A percentile compares a stretch with the other conserved stretches of the same genome.
phyloP scores from a whole-genome alignment of 2,113 vertebrate species.

The Puntigrus tetrazona region DNA sequence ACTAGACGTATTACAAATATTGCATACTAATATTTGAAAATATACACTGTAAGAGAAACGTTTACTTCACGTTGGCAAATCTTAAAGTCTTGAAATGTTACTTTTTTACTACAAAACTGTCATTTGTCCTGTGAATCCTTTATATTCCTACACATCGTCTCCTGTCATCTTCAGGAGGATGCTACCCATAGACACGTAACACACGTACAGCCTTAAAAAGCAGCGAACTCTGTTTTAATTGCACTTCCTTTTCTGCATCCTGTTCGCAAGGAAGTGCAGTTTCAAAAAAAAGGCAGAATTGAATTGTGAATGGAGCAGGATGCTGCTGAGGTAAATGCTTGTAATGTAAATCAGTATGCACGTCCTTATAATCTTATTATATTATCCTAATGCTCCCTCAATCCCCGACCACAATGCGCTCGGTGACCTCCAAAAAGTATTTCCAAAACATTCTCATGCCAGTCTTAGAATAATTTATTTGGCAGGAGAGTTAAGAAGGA shows the following conservation, averaged over 20 bases:
- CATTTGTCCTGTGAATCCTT: not conserved
- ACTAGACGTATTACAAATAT: too few relatives aligned
- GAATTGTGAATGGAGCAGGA: slow-evolving; percentile 5
- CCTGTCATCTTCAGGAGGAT: not conserved
- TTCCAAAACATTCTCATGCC: slow-evolving; percentile 34
- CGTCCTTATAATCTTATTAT: slow-evolving; percentile 44
- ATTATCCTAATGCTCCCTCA: slow-evolving; percentile 36
- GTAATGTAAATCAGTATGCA: slow-evolving; percentile 21
- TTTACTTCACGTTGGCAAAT: too few relatives aligned
- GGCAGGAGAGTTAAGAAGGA: slow-evolving; percentile 34
- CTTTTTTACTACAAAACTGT: not conserved
- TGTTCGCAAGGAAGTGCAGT: not conserved
- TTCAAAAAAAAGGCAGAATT: slow-evolving; percentile 8
- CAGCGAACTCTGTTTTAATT: not conserved
- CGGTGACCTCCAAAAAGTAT: slow-evolving; percentile 46
- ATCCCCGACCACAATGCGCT: slow-evolving; percentile 42
- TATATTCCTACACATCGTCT: not conserved
- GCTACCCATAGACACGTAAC: not conserved
- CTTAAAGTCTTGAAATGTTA: too few relatives aligned
- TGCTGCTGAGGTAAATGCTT: slow-evolving; percentile 19
- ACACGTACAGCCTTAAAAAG: not conserved
- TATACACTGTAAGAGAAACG: not conserved
- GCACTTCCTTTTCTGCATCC: not conserved
- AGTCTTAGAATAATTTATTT: slow-evolving; percentile 42
- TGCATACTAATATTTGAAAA: too few relatives aligned